Percentiles rank a stretch among this genome's conserved stretches.
Conservation (phyloP, 1,140 invertebrate genomes). For the Acromyrmex echinatior region DNA sequence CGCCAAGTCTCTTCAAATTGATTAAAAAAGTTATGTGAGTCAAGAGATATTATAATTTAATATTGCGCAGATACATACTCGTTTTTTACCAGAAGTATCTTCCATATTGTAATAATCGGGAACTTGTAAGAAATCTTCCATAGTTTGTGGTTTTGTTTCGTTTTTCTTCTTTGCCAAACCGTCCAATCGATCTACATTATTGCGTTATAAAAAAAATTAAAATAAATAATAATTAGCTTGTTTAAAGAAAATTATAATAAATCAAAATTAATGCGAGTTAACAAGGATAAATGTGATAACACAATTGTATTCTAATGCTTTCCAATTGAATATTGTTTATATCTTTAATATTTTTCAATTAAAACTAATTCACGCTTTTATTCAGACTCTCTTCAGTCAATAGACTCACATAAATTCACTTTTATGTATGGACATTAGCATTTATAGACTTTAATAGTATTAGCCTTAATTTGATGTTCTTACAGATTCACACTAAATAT, state of each 20-base stretch:
- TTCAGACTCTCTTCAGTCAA: neutral
- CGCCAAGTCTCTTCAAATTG: neutral
- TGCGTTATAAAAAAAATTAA: conserved; percentile 80
- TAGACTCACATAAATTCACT: neutral
- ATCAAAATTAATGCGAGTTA: neutral
- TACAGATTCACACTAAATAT: neutral
- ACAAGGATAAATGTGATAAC: neutral
- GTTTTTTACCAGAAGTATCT: conserved; percentile 94
- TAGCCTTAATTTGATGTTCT: neutral
- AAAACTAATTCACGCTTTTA: neutral
- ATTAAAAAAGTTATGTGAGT: neutral
- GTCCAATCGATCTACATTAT: conserved; percentile 93
- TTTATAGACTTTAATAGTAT: neutral
- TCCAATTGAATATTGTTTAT: neutral
- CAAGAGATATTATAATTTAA: conserved; percentile 1
- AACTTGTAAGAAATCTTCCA: conserved; percentile 97
- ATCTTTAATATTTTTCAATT: neutral
- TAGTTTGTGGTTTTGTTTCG: conserved; percentile 88
- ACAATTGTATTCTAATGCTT: conserved; percentile 23
- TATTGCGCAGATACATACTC: conserved; percentile 88
- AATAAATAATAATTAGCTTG: conserved; percentile 4
- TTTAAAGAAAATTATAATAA: conserved; percentile 3
- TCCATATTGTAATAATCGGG: conserved; percentile 91
- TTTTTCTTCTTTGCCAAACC: conserved; percentile 89
- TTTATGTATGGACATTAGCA: neutral